Percentiles rank a stretch among this genome's conserved stretches.
Evolutionary conservation across 2,113 vertebrate genomes (phyloP).

Genomic region (Psammodynastes pulverulentus): DNA sequence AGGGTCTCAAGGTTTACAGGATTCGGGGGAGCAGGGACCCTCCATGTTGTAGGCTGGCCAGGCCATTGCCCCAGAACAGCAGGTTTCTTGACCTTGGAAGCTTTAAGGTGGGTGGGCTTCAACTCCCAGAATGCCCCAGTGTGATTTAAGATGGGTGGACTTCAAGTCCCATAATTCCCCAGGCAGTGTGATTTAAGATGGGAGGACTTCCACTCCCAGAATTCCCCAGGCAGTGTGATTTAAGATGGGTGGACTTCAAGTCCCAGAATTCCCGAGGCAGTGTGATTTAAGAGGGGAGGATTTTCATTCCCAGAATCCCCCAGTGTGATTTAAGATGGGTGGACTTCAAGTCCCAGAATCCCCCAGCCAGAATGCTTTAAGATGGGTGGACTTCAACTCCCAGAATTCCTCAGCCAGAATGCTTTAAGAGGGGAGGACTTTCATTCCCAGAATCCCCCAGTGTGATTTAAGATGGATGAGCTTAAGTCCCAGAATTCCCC

Average conservation of each 20-base stretch:
- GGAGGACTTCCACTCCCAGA: too few species aligned
- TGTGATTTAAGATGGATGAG: too few species aligned
- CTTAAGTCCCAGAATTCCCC: too few species aligned
- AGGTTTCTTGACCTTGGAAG: background rate
- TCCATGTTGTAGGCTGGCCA: background rate
- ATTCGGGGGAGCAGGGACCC: background rate
- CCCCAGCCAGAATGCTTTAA: background rate
- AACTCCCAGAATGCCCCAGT: background rate
- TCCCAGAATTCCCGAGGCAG: background rate
- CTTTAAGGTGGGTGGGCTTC: background rate
- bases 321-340: background rate
- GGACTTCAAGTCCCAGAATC: background rate
- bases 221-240: too few species aligned
- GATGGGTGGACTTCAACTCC: too few species aligned
- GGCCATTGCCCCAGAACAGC: too few species aligned
- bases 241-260: rapidly evolving
- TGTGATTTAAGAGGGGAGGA: too few species aligned
- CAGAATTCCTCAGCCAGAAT: background rate
- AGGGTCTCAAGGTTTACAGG: background rate
- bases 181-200: background rate
- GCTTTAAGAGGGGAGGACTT: too few species aligned
- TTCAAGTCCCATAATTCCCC: background rate
- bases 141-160: rapidly evolving
- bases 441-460: background rate
- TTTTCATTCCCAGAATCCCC: background rate